phyloP scores from a whole-genome alignment of 2,797 vertebrate species.

The Macropodus opercularis region DNA sequence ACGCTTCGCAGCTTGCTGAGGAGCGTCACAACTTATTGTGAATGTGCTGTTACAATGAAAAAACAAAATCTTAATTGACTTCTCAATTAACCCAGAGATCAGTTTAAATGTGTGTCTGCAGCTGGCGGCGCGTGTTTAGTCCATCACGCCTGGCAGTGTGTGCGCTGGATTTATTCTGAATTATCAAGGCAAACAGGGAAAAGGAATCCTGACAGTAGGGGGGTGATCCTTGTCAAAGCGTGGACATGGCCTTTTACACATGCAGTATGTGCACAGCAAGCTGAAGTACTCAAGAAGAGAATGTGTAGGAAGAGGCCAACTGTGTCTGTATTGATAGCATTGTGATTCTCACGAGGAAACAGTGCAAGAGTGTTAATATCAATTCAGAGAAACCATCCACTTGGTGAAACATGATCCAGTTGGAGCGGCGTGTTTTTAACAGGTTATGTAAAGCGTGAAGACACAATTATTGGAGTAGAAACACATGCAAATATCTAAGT shows the following conservation, averaged over 20 bases:
- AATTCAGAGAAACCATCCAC: too few relatives aligned
- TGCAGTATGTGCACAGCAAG: neutral
- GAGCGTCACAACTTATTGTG: neutral
- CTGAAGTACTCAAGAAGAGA: slow-evolving; percentile 1
- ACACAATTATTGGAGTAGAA: neutral
- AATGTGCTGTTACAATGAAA: slow-evolving; percentile 1
- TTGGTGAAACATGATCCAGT: slow-evolving; percentile 18
- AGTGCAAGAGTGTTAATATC: slow-evolving; percentile 2
- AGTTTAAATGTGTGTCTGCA: slow-evolving; percentile 14
- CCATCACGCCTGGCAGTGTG: slow-evolving; percentile 24
- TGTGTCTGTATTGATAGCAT: slow-evolving; percentile 8
- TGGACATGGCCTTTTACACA: slow-evolving; percentile 21
- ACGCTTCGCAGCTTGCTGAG: neutral
- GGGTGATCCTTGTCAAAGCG: slow-evolving; percentile 38
- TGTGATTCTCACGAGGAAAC: slow-evolving; percentile 1
- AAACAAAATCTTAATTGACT: slow-evolving; percentile 24
- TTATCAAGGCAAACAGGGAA: slow-evolving; percentile 56
- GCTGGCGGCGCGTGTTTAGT: slow-evolving; percentile 11
- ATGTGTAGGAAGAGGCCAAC: neutral
- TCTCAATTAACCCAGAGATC: slow-evolving; percentile 22
- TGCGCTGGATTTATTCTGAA: slow-evolving; percentile 58
- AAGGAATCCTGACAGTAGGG: slow-evolving; percentile 27
- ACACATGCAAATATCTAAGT: too few relatives aligned
- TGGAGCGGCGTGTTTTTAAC: neutral
- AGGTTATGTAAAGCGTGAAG: neutral